Evolutionary conservation across 2,113 vertebrate species (phyloP).

Genomic region (Struthidea cinerea): DNA sequence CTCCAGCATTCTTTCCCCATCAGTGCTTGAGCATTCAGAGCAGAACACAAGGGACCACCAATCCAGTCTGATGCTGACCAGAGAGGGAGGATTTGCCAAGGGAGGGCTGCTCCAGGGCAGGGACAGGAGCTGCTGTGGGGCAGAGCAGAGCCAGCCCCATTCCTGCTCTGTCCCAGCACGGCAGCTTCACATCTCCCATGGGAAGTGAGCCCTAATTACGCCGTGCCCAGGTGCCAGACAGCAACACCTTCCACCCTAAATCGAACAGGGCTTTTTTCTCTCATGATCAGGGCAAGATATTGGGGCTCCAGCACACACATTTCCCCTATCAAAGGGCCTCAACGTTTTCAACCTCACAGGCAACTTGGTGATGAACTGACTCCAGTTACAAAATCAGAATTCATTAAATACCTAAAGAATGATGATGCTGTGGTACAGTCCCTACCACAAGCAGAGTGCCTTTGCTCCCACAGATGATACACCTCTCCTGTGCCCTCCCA

Average conservation of each 20-base stretch:
- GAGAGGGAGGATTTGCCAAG: not conserved
- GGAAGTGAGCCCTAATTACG: not conserved
- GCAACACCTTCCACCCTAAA: not conserved
- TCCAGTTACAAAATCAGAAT: not conserved
- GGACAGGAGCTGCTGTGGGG: not conserved
- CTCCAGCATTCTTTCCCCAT: not conserved
- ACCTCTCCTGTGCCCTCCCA: not conserved
- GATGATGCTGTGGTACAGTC: rapidly evolving
- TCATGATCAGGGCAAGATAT: not conserved
- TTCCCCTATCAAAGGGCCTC: not conserved
- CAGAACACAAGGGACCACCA: rapidly evolving
- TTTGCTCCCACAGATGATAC: not conserved
- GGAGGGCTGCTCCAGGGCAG: not conserved
- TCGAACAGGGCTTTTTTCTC: not conserved
- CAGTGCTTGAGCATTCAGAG: not conserved
- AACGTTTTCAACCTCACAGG: rapidly evolving
- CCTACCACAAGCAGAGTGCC: rapidly evolving
- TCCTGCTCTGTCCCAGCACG: not conserved
- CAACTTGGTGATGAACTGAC: not conserved
- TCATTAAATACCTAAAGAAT: not conserved
- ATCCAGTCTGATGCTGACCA: not conserved
- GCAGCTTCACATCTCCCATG: not conserved
- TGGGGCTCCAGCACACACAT: not conserved
- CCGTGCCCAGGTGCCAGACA: not conserved
- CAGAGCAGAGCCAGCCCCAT: not conserved